These are phyloP conservation scores for Eupithecia subumbrata DNA, from an alignment of 2,888 invertebrate species.

Conservation along the genomic window DNA sequence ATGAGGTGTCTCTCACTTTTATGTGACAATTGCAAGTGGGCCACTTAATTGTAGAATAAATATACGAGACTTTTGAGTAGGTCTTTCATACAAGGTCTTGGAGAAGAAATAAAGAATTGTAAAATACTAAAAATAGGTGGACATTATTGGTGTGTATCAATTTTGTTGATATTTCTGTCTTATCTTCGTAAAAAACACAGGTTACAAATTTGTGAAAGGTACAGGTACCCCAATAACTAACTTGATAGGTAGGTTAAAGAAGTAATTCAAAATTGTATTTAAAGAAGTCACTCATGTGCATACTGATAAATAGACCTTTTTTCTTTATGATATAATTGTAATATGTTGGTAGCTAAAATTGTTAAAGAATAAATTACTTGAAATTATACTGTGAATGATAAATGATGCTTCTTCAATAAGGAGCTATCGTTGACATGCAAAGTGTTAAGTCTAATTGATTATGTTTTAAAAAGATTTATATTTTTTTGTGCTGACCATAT, in stretches of 20 bases:
- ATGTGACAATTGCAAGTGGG: background rate
- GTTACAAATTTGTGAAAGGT: too few species aligned
- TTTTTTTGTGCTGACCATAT: slow-evolving; percentile 42
- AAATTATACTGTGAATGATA: slow-evolving; percentile 59
- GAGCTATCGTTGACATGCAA: slow-evolving; percentile 60
- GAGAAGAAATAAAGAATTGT: background rate
- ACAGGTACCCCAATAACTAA: too few species aligned
- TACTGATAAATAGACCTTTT: background rate
- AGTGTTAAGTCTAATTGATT: slow-evolving; percentile 71
- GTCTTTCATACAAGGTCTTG: background rate
- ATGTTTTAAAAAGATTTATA: slow-evolving; percentile 53
- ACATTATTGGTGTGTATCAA: background rate
- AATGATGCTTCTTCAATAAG: slow-evolving; percentile 52
- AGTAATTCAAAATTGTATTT: background rate
- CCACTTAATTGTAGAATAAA: background rate
- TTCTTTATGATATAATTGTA: background rate
- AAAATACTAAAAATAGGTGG: background rate
- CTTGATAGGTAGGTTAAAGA: background rate
- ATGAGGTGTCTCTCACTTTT: slow-evolving; percentile 9
- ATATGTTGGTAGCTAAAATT: background rate
- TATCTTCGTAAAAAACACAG: too few species aligned
- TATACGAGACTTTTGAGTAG: background rate
- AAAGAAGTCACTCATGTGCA: too few species aligned
- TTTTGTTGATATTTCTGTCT: too few species aligned
- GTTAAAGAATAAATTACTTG: slow-evolving; percentile 55